Conservation (phyloP, 2,888 invertebrate species). For the Rhagophthalmus giganteus region DNA sequence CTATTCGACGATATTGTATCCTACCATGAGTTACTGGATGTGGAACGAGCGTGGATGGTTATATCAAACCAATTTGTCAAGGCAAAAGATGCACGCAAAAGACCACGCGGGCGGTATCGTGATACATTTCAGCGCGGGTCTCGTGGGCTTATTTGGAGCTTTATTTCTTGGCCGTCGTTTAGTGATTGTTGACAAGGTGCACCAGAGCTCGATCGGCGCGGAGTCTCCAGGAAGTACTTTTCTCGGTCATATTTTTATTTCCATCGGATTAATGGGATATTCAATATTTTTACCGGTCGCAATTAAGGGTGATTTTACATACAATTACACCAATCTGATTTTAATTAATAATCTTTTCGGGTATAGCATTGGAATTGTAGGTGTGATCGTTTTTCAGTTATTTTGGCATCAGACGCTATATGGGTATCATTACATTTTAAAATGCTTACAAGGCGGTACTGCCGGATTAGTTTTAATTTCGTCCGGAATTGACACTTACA, state of each 20-base stretch:
- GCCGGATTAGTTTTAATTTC: constrained; percentile 48
- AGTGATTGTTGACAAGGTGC: constrained; percentile 45
- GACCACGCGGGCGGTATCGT: constrained; percentile 47
- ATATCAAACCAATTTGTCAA: constrained; percentile 34
- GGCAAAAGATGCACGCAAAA: constrained; percentile 37
- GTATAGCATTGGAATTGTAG: constrained; percentile 26
- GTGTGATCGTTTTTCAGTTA: constrained; percentile 34
- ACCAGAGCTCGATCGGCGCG: constrained; percentile 46
- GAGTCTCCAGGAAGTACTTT: constrained; percentile 37
- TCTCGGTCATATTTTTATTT: constrained; percentile 45
- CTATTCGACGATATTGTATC: constrained; percentile 45
- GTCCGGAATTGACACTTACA: constrained; percentile 46
- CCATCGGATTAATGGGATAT: constrained; percentile 45
- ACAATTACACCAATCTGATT: constrained; percentile 25
- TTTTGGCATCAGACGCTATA: constrained; percentile 38
- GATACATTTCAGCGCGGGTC: constrained; percentile 48
- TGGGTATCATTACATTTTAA: constrained; percentile 49
- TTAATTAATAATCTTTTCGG: constrained; percentile 34
- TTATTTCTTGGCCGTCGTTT: constrained; percentile 49
- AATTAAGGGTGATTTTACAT: constrained; percentile 16
- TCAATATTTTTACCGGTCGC: constrained; percentile 32
- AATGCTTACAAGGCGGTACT: constrained; percentile 49
- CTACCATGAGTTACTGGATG: constrained; percentile 51
- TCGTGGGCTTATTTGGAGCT: constrained; percentile 46
- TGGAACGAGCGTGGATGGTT: constrained; percentile 51